phyloP scores from a whole-genome alignment of 2,888 invertebrate genomes.

The Metalampra italica region DNA sequence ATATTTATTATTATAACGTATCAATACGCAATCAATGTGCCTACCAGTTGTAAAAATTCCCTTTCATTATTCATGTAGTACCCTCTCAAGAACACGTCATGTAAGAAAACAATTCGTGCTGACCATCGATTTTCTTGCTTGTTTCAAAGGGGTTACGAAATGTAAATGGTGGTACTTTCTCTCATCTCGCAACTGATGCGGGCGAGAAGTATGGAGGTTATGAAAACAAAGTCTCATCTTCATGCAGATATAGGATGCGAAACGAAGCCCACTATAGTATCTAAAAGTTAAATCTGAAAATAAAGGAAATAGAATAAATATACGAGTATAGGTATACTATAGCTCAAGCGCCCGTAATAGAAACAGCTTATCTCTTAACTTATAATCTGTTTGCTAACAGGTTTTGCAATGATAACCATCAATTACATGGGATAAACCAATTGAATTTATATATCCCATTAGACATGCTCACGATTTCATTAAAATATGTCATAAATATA shows the following conservation, averaged over 20 bases:
- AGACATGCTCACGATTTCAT: neutral
- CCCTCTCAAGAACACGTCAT: constrained; percentile 13
- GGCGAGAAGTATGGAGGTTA: constrained; percentile 67
- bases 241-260: constrained; percentile 43
- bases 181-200: constrained; percentile 60
- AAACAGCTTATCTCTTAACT: constrained; percentile 2
- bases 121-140: constrained; percentile 47
- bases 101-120: constrained; percentile 27
- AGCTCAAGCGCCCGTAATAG: constrained; percentile 14
- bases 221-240: constrained; percentile 65
- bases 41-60: no score
- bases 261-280: constrained; percentile 26
- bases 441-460: neutral
- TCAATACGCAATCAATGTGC: no score
- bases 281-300: no score
- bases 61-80: no score
- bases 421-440: neutral
- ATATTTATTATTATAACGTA: no score
- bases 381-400: constrained; percentile 19
- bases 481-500: neutral
- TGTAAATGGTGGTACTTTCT: constrained; percentile 57
- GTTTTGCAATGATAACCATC: constrained; percentile 18
- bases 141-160: constrained; percentile 63
- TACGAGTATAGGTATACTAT: no score
- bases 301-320: no score